phyloP scores from a whole-genome alignment of 2,888 invertebrate species.

The Chirona hameri region DNA sequence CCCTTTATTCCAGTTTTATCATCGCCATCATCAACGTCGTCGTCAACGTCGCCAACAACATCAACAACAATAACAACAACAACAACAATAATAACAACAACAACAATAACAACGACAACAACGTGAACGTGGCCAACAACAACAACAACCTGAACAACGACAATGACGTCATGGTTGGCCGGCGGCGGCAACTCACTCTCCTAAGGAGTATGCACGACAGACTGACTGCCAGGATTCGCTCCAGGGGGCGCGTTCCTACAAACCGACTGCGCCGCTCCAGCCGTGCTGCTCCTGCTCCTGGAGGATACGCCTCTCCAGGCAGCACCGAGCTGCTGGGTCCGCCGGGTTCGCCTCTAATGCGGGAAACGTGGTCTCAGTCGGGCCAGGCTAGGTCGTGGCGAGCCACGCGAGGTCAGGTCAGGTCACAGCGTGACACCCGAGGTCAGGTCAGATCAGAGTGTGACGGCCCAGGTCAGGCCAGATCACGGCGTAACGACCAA shows the following conservation, averaged over 20 bases:
- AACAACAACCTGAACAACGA: constrained; percentile 36
- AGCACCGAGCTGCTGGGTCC: too few species aligned
- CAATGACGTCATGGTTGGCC: constrained; percentile 33
- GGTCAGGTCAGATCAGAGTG: too few species aligned
- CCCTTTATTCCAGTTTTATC: constrained; percentile 35
- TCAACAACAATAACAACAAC: constrained; percentile 39
- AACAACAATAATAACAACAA: constrained; percentile 36
- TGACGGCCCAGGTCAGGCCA: too few species aligned
- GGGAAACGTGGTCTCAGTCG: too few species aligned
- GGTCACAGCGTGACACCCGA: too few species aligned
- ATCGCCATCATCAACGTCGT: constrained; percentile 34
- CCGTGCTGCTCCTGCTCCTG: too few species aligned
- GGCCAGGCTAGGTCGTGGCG: too few species aligned
- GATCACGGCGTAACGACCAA: too few species aligned
- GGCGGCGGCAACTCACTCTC: constrained; percentile 5
- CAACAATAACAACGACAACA: constrained; percentile 37
- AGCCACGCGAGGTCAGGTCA: too few species aligned
- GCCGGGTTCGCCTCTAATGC: too few species aligned
- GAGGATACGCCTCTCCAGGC: too few species aligned
- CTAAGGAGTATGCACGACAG: background rate
- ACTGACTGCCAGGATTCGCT: background rate
- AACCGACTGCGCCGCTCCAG: background rate
- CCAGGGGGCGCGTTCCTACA: background rate
- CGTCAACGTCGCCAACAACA: constrained; percentile 37
- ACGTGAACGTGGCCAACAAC: constrained; percentile 33